phyloP scores from a whole-genome alignment of 2,888 invertebrate species.

The Matsumyia berberina region DNA sequence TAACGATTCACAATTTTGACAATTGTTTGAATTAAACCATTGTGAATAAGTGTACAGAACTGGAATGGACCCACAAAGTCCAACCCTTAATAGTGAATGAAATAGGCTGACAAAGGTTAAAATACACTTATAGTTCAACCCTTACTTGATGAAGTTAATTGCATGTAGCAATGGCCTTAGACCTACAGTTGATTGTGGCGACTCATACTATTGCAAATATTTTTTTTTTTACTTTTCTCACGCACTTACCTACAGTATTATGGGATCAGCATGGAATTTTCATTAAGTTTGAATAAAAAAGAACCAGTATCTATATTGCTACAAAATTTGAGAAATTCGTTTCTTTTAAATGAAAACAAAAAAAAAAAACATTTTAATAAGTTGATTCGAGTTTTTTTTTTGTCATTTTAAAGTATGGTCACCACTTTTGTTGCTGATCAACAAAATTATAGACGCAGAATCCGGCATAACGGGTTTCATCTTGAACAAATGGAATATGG shows the following conservation, averaged over 20 bases:
- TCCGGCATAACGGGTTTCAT: conserved; percentile 24
- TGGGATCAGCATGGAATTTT: too few relatives aligned
- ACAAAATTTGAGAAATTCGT: too few relatives aligned
- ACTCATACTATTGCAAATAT: not conserved
- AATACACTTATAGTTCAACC: conserved; percentile 13
- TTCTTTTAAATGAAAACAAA: not conserved
- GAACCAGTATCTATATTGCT: too few relatives aligned
- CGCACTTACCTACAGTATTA: not conserved
- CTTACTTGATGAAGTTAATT: conserved; percentile 12
- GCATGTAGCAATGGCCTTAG: not conserved
- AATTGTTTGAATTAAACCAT: not conserved
- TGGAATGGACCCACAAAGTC: not conserved
- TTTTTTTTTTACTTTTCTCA: not conserved
- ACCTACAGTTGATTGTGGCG: not conserved
- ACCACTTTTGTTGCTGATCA: not conserved
- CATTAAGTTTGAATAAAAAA: not conserved
- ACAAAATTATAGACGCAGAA: conserved; percentile 27
- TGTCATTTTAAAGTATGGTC: not conserved
- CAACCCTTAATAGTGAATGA: not conserved
- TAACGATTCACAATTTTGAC: not conserved
- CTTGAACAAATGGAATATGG: conserved; percentile 16
- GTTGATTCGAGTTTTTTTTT: not conserved
- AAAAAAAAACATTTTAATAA: not conserved
- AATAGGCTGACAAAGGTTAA: conserved; percentile 3
- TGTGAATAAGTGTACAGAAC: not conserved